Base-by-base conservation (phyloP, 1,140 invertebrate genomes). In the Chironomus tepperi region DNA sequence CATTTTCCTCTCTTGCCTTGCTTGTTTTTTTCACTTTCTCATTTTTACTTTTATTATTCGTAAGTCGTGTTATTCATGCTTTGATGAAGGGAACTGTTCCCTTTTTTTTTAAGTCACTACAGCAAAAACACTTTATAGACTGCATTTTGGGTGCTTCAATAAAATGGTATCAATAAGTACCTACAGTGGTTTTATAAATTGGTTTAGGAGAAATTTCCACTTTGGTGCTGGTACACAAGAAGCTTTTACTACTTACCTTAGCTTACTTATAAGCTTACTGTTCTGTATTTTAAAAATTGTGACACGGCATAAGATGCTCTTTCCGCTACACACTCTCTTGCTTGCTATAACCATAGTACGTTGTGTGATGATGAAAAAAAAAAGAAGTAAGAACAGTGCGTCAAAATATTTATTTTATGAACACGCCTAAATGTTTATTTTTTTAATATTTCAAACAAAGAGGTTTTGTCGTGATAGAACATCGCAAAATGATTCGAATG, bases 1-100 rank as follows among this genome's bases (percentile, higher is more conserved):
- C 24, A 18, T 70, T 70, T 70, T 70, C 65, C 9, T 70, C 65
- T 21, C 9, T 70, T 9, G 64, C 3, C 65, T 3, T 47, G 3
- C n/a, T 57, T 47, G 15, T 47, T 47, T 57, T n/a, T n/a, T 57
- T 34, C 24, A 34, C 24, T 34, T 34, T 34, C 24, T 34, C 24
- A 34, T 34, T 34, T 34, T 34, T 34, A 34, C 24, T 34, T 34
- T 34, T 34, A 34, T 34, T 5, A 34, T 34, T 34, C 24, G 24
- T 12, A 57, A 57, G n/a, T 57, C 47, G 47, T 57, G 47, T 57
- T 57, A 57, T 57, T n/a, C 47, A 57, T 57, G 47, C 65, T 19
- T 18, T 21, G 65, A 70, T 70, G 65, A 70, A 57, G 47, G 47
- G 18, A 70, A 70, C n/a, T 70, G 65, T 70, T 70, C 65, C 65